phyloP scores from a whole-genome alignment of 2,888 invertebrate genomes.

The Dorcus hopei region DNA sequence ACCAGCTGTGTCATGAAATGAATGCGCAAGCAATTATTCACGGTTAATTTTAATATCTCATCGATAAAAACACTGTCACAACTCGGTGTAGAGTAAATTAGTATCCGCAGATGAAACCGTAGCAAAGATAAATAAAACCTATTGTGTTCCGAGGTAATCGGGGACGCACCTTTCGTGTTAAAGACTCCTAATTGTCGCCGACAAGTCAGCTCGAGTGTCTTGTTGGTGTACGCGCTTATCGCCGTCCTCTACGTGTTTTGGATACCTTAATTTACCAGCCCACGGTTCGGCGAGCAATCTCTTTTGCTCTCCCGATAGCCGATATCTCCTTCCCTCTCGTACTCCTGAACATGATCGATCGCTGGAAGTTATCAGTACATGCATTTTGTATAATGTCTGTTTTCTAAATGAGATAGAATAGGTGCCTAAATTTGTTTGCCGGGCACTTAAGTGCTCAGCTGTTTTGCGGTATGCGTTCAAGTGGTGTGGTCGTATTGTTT shows the following conservation, averaged over 20 bases:
- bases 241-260: conserved; percentile 35
- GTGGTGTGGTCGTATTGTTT: neutral
- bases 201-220: conserved; percentile 31
- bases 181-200: conserved; percentile 40
- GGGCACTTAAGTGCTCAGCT: neutral
- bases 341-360: conserved; percentile 4
- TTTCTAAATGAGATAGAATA: neutral
- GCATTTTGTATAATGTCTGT: conserved; percentile 6
- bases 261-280: conserved; percentile 39
- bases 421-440: neutral
- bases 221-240: conserved; percentile 35
- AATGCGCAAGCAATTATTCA: too few relatives aligned
- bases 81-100: conserved; percentile 6
- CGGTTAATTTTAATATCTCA: too few relatives aligned
- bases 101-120: conserved; percentile 17
- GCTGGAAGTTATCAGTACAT: conserved; percentile 3
- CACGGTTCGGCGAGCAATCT: conserved; percentile 21
- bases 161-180: conserved; percentile 37
- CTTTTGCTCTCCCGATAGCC: neutral
- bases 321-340: neutral
- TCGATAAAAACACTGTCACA: neutral
- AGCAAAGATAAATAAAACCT: conserved; percentile 11
- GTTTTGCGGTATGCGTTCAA: conserved; percentile 2
- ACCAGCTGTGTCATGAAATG: too few relatives aligned
- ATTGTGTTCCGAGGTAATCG: conserved; percentile 26